Evolutionary conservation across 2,113 vertebrate species (phyloP).

Genomic region (Globicephala melas): DNA sequence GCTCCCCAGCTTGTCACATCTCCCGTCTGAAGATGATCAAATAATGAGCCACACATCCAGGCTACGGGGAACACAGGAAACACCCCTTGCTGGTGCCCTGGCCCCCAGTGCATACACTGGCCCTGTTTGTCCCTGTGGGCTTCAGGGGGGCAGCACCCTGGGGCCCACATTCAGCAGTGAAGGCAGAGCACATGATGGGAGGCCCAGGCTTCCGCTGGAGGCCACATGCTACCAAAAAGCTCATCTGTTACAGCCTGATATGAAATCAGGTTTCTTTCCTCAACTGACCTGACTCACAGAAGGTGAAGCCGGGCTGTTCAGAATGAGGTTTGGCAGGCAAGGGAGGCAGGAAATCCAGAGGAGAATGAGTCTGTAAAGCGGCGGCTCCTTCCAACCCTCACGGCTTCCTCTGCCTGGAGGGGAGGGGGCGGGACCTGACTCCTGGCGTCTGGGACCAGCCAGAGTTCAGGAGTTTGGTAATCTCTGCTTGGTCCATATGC

Average conservation of each 20-base stretch:
- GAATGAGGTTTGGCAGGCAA: constrained; percentile 75
- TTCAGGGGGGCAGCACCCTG: not conserved
- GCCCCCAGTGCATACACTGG: not conserved
- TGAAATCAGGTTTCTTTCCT: constrained; percentile 70
- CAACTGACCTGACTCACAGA: constrained; percentile 70
- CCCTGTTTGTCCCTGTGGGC: not conserved
- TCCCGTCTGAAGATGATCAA: constrained; percentile 67
- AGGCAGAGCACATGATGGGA: constrained; percentile 2
- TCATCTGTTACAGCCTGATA: constrained; percentile 64
- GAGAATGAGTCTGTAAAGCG: constrained; percentile 63
- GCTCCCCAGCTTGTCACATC: constrained; percentile 49
- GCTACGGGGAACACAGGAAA: constrained; percentile 37
- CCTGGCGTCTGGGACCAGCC: constrained; percentile 36
- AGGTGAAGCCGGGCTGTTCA: constrained; percentile 73
- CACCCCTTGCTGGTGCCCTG: not conserved
- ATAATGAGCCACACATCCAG: constrained; percentile 59
- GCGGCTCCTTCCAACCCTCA: constrained; percentile 57
- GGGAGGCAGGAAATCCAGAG: constrained; percentile 76
- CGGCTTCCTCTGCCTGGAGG: constrained; percentile 61
- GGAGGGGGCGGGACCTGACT: not conserved
- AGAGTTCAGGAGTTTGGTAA: constrained; percentile 51
- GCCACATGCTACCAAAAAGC: not conserved
- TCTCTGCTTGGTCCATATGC: not conserved
- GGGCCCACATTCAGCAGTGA: not conserved
- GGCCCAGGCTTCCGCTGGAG: constrained; percentile 48